Percentiles rank a stretch among this genome's conserved stretches.
Evolutionary conservation across 1,140 invertebrate genomes (phyloP).

Genomic region (Lasioglossum baleicum): DNA sequence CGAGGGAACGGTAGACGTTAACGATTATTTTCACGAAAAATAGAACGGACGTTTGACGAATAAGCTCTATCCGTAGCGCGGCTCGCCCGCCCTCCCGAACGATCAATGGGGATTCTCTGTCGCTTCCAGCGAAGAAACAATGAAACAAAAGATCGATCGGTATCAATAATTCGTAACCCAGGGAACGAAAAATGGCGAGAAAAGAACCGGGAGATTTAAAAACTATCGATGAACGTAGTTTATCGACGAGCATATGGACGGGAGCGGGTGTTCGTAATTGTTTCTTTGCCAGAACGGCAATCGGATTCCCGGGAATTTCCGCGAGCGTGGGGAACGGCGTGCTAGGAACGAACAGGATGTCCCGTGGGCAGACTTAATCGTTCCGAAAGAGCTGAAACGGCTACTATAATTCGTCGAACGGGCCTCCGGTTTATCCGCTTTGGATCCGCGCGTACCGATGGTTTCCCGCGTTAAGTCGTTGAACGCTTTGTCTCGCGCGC

Average conservation of each 20-base stretch:
- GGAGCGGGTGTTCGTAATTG: constrained; percentile 6
- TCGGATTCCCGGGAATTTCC: constrained; percentile 23
- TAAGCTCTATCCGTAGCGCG: background rate
- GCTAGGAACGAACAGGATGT: background rate
- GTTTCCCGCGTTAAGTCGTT: background rate
- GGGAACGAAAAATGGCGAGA: background rate
- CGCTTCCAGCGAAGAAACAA: background rate
- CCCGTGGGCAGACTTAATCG: constrained; percentile 18
- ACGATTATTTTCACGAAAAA: constrained; percentile 2
- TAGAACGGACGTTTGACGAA: background rate
- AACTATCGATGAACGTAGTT: background rate
- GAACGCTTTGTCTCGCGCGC: background rate
- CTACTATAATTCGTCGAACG: constrained; percentile 24
- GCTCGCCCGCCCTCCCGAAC: background rate
- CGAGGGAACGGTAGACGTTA: background rate
- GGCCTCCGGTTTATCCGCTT: background rate
- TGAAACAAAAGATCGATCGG: constrained; percentile 7
- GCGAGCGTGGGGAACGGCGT: too few relatives aligned
- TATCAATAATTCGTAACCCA: constrained; percentile 8
- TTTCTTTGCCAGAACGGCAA: constrained; percentile 33
- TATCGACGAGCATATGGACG: too few relatives aligned
- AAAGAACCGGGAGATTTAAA: background rate
- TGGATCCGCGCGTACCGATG: background rate
- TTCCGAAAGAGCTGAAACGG: constrained; percentile 22
- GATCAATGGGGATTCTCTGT: background rate